A percentile compares a stretch with the other conserved stretches of the same genome.
Conservation (phyloP, 2,888 invertebrate genomes). For the Ethmia dodecea region DNA sequence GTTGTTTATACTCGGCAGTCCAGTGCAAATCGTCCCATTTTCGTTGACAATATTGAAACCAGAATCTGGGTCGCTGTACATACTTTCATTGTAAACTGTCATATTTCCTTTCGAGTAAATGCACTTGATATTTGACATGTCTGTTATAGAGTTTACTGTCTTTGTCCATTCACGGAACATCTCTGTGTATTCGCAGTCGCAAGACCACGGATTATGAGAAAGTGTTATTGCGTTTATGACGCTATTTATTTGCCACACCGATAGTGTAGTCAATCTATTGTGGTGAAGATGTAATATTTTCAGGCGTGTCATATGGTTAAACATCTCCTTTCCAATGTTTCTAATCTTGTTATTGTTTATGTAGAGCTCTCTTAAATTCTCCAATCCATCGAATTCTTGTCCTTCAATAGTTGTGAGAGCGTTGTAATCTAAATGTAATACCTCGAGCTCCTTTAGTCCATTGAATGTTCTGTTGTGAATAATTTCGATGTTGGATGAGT, state of each 20-base stretch:
- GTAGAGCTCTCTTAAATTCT: constrained; percentile 83
- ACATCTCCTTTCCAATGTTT: constrained; percentile 84
- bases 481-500: constrained; percentile 86
- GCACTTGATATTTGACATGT: constrained; percentile 81
- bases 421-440: constrained; percentile 87
- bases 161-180: constrained; percentile 87
- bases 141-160: constrained; percentile 81
- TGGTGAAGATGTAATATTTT: constrained; percentile 83
- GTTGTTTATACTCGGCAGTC: constrained; percentile 81
- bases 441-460: constrained; percentile 86
- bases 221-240: constrained; percentile 81
- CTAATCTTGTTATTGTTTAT: constrained; percentile 86
- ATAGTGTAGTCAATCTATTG: constrained; percentile 82
- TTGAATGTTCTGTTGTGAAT: constrained; percentile 91
- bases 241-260: constrained; percentile 84
- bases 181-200: constrained; percentile 88
- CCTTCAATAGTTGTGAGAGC: constrained; percentile 83
- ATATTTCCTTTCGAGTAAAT: constrained; percentile 77
- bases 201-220: constrained; percentile 88
- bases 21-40: constrained; percentile 81
- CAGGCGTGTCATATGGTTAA: constrained; percentile 80
- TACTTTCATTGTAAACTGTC: constrained; percentile 76
- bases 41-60: constrained; percentile 79
- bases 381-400: constrained; percentile 88
- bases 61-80: constrained; percentile 75